phyloP scores from a whole-genome alignment of 2,888 invertebrate genomes.

The Diaperis boleti region DNA sequence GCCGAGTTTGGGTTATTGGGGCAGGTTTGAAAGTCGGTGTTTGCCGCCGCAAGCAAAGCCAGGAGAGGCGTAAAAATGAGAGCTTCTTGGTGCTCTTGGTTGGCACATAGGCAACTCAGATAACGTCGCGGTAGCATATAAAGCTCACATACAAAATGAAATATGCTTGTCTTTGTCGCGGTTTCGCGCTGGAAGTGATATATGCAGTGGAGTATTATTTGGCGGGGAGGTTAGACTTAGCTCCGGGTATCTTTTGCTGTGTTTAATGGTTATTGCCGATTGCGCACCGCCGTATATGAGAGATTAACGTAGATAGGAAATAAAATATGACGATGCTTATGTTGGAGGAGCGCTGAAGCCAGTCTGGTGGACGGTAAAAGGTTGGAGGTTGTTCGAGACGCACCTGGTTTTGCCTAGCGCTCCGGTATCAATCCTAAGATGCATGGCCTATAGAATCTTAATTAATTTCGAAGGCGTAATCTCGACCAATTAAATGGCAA shows the following conservation, averaged over 20 bases:
- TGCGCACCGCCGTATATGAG: conserved; percentile 59
- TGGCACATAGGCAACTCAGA: conserved; percentile 61
- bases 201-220: conserved; percentile 61
- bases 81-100: conserved; percentile 29
- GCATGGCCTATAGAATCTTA: conserved; percentile 67
- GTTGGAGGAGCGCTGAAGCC: conserved; percentile 43
- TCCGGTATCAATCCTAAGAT: conserved; percentile 61
- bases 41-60: conserved; percentile 10
- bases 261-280: conserved; percentile 65
- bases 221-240: conserved; percentile 60
- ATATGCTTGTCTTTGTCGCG: conserved; percentile 63
- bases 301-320: conserved; percentile 62
- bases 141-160: conserved; percentile 64
- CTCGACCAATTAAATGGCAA: conserved; percentile 67
- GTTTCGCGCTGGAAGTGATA: conserved; percentile 56
- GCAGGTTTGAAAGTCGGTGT: conserved; percentile 1
- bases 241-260: conserved; percentile 61
- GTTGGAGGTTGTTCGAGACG: conserved; percentile 45
- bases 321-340: conserved; percentile 61
- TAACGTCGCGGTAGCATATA: conserved; percentile 61
- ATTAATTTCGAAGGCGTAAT: conserved; percentile 67
- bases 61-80: conserved; percentile 27
- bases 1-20: neutral
- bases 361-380: conserved; percentile 21
- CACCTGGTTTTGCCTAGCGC: conserved; percentile 50